phyloP scores from a whole-genome alignment of 2,113 vertebrate genomes.

The Polyodon spathula region DNA sequence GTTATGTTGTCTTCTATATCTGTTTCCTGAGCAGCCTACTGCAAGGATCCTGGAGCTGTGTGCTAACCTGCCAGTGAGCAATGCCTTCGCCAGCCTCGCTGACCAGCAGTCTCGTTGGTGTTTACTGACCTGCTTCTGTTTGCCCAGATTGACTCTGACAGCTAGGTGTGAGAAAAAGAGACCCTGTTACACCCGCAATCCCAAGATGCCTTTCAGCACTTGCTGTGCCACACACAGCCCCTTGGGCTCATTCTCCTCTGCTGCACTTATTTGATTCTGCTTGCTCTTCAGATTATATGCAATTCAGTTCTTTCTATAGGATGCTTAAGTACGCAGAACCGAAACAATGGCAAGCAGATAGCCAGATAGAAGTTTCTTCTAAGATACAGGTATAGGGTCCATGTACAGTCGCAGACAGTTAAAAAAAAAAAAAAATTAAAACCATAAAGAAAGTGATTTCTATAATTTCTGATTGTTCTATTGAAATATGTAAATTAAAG shows the following conservation, averaged over 20 bases:
- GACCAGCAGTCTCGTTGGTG: slow-evolving; percentile 30
- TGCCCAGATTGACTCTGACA: slow-evolving; percentile 49
- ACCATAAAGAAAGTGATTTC: too few relatives aligned
- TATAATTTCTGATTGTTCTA: too few relatives aligned
- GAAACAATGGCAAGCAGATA: too few relatives aligned
- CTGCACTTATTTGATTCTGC: too few relatives aligned
- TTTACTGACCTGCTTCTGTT: slow-evolving; percentile 49
- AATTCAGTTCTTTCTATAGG: background rate
- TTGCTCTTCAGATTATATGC: background rate
- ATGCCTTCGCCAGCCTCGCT: slow-evolving; percentile 32
- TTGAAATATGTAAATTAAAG: too few relatives aligned
- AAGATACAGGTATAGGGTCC: too few relatives aligned
- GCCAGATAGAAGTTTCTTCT: too few relatives aligned
- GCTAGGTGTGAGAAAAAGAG: slow-evolving; percentile 47
- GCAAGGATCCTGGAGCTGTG: too few relatives aligned
- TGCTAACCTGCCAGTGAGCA: slow-evolving; percentile 28
- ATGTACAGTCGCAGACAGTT: too few relatives aligned
- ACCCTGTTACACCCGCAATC: too few relatives aligned
- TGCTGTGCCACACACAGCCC: too few relatives aligned
- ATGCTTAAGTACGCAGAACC: background rate
- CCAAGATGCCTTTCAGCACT: slow-evolving; percentile 28
- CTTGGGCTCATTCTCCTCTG: slow-evolving; percentile 23
- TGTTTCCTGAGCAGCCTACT: slow-evolving; percentile 19
- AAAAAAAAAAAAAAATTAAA: too few relatives aligned
- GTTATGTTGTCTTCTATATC: slow-evolving; percentile 8